phyloP scores from a whole-genome alignment of 2,797 vertebrate species.

The Pseudomugil gertrudae region DNA sequence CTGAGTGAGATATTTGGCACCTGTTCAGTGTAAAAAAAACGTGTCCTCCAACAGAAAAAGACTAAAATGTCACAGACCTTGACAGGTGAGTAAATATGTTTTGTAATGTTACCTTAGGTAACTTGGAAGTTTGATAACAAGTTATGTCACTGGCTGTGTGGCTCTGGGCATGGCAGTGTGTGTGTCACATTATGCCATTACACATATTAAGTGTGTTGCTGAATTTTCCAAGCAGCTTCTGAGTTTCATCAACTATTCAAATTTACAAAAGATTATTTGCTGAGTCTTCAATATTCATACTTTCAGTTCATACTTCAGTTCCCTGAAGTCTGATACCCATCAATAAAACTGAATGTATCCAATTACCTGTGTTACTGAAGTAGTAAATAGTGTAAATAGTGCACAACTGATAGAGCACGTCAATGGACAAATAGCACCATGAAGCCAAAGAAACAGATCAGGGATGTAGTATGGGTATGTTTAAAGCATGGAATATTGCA shows the following conservation, averaged over 20 bases:
- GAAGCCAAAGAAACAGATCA: too few relatives aligned
- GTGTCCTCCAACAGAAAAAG: background rate
- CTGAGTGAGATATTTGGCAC: constrained; percentile 36
- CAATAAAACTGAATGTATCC: too few relatives aligned
- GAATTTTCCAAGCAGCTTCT: background rate
- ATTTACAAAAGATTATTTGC: background rate
- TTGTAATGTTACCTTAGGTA: background rate
- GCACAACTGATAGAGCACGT: too few relatives aligned
- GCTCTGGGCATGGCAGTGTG: background rate
- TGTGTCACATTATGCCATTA: background rate
- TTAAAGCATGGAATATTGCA: too few relatives aligned
- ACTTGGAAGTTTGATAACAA: background rate
- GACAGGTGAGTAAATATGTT: constrained; percentile 4
- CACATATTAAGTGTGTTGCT: background rate
- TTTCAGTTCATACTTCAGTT: too few relatives aligned
- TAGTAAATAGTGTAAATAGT: too few relatives aligned
- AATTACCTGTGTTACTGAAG: too few relatives aligned
- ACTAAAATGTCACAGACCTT: constrained; percentile 15
- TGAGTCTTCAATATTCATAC: too few relatives aligned
- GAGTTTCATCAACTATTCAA: background rate
- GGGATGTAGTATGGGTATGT: too few relatives aligned
- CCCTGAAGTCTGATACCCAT: too few relatives aligned
- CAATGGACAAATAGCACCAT: too few relatives aligned
- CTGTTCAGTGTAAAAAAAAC: constrained; percentile 49
- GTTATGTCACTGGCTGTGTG: background rate